A percentile compares a stretch with the other conserved stretches of the same genome.
Conservation (phyloP, 2,113 vertebrate species). For the Sylvietta virens region DNA sequence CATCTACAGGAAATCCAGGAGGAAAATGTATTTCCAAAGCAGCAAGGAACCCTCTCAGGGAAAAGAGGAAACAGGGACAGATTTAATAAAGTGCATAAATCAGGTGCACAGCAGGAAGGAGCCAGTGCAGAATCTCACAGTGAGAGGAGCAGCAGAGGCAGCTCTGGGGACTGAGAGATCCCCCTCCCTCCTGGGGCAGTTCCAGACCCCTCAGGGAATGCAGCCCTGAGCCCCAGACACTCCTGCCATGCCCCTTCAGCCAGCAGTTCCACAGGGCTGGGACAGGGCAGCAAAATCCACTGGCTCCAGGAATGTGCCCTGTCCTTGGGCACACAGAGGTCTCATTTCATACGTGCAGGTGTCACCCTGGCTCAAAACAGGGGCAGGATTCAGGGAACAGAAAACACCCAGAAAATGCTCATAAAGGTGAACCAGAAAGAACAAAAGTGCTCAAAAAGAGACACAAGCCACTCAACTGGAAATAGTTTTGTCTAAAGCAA, state of each 20-base stretch:
- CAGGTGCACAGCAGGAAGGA: background rate
- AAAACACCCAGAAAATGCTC: background rate
- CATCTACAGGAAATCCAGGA: background rate
- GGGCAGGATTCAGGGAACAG: background rate
- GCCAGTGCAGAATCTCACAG: background rate
- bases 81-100: background rate
- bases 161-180: background rate
- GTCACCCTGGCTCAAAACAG: background rate
- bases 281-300: background rate
- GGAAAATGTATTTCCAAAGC: background rate
- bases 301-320: background rate
- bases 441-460: background rate
- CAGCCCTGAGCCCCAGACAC: background rate
- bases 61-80: background rate
- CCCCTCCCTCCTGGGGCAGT: background rate
- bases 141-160: background rate
- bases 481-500: background rate
- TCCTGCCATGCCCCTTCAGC: background rate
- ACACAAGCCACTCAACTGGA: background rate
- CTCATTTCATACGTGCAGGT: background rate
- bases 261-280: background rate
- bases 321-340: background rate
- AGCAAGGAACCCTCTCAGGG: background rate
- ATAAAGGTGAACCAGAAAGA: background rate
- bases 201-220: background rate